Conservation (phyloP, 1,140 invertebrate species). For the Ceratoteleas bidentatus region DNA sequence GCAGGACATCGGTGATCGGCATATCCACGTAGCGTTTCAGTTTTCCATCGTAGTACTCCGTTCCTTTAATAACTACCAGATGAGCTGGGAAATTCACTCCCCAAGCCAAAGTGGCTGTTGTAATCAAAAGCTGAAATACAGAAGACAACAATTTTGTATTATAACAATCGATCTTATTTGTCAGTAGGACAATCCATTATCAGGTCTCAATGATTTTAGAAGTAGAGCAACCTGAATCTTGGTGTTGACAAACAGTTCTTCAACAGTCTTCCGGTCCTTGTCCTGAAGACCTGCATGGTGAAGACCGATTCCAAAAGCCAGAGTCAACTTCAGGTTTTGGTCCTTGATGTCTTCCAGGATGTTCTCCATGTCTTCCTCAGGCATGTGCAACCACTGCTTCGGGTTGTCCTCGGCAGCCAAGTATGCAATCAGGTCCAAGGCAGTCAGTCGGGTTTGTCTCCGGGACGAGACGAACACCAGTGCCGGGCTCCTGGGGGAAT, state of each 20-base stretch:
- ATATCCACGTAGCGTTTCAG: slow-evolving; percentile 98
- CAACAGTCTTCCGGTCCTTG: slow-evolving; percentile 93
- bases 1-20: slow-evolving; percentile 99
- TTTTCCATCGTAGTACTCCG: slow-evolving; percentile 99
- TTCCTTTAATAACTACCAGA: slow-evolving; percentile 91
- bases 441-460: slow-evolving; percentile 97
- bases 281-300: slow-evolving; percentile 98
- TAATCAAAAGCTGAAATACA: slow-evolving; percentile 90
- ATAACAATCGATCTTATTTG: too few species aligned
- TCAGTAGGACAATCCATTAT: neutral
- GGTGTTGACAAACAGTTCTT: slow-evolving; percentile 97
- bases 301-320: slow-evolving; percentile 98
- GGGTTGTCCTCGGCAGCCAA: slow-evolving; percentile 95
- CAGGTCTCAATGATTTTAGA: neutral
- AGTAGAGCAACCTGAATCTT: slow-evolving; percentile 92
- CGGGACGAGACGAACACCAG: slow-evolving; percentile 99
- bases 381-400: slow-evolving; percentile 97
- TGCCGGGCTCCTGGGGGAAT: slow-evolving; percentile 94
- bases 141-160: neutral
- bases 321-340: slow-evolving; percentile 94
- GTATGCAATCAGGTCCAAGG: slow-evolving; percentile 96
- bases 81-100: slow-evolving; percentile 99
- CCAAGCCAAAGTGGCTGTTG: slow-evolving; percentile 99
- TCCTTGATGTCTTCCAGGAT: slow-evolving; percentile 91
- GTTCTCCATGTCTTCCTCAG: slow-evolving; percentile 91